Evolutionary conservation across 2,888 invertebrate species (phyloP).

Genomic region (Spodoptera littoralis): DNA sequence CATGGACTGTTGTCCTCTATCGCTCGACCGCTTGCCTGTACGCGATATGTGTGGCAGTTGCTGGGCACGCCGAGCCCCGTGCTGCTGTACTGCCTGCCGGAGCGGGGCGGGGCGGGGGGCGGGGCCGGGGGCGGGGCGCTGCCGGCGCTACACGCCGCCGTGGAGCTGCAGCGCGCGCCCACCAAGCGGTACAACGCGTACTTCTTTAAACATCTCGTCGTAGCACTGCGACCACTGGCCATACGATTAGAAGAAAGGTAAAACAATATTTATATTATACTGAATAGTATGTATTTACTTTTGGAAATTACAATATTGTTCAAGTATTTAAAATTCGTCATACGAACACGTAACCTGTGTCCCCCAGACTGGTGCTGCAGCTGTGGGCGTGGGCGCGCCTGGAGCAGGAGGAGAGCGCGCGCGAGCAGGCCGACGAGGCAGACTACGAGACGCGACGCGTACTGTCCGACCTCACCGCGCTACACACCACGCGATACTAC

Average conservation of each 20-base stretch:
- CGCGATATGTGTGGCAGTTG: conserved; percentile 86
- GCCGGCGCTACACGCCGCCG: conserved; percentile 94
- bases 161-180: conserved; percentile 92
- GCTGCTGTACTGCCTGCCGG: conserved; percentile 92
- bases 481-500: conserved; percentile 95
- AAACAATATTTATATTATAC: neutral
- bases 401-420: conserved; percentile 88
- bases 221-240: conserved; percentile 94
- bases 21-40: neutral
- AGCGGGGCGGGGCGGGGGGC: conserved; percentile 67
- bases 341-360: conserved; percentile 66
- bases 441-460: conserved; percentile 94
- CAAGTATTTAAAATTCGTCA: too few species aligned
- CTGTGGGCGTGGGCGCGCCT: conserved; percentile 87
- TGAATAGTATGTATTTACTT: too few species aligned
- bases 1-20: too few species aligned
- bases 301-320: too few species aligned
- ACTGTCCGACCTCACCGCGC: conserved; percentile 93
- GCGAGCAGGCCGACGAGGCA: conserved; percentile 93
- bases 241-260: conserved; percentile 95
- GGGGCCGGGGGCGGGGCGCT: conserved; percentile 73
- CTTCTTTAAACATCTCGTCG: conserved; percentile 95
- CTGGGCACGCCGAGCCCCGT: conserved; percentile 95
- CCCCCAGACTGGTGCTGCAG: conserved; percentile 86
- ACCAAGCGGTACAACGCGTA: conserved; percentile 93